These are phyloP conservation scores for Microcebus murinus DNA, from an alignment of 2,113 vertebrate species.

Conservation along the genomic window DNA sequence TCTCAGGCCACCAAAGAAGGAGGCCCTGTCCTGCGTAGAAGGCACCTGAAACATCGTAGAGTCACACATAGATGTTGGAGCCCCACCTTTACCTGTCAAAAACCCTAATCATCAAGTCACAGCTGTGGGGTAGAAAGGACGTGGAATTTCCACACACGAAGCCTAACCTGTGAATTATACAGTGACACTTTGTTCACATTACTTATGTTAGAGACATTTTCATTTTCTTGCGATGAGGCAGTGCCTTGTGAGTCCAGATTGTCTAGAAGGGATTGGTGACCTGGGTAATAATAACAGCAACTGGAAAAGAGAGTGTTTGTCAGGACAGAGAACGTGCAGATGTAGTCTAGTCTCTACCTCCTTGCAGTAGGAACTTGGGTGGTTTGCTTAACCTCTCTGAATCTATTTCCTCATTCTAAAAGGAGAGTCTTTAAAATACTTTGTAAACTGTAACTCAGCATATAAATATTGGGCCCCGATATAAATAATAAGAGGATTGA, in stretches of 20 bases:
- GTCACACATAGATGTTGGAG: accelerated
- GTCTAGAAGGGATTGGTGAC: neutral
- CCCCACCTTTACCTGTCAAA: neutral
- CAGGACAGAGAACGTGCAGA: accelerated
- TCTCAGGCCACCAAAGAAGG: neutral
- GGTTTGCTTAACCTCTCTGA: neutral
- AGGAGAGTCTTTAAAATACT: neutral
- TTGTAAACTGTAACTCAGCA: neutral
- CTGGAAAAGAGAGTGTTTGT: too few species aligned
- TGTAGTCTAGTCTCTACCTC: neutral
- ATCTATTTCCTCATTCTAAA: neutral
- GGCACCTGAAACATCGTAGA: accelerated
- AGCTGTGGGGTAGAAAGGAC: neutral
- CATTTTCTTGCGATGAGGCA: neutral
- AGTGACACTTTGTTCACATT: neutral
- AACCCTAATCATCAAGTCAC: neutral
- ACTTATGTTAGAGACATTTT: neutral
- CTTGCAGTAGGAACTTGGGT: too few species aligned
- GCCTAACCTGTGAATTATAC: neutral
- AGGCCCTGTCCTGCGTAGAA: neutral
- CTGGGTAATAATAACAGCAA: neutral
- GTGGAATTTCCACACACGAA: neutral
- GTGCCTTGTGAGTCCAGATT: neutral
- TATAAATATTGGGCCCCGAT: neutral
- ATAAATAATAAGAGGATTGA: neutral